A percentile compares a stretch with the other conserved stretches of the same genome.
Conservation (phyloP, 2,888 invertebrate species). For the Netelia inedita region DNA sequence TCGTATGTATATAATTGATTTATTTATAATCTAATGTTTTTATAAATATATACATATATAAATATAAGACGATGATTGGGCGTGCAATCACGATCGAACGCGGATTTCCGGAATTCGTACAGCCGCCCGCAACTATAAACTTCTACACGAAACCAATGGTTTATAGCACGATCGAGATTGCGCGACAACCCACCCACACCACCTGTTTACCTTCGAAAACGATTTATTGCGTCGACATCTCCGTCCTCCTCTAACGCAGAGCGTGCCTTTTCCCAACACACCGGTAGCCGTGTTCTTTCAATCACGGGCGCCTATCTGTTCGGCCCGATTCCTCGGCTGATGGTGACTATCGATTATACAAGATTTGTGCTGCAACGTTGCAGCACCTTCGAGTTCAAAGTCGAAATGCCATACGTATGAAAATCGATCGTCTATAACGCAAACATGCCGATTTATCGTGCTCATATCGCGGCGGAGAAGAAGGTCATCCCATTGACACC, state of each 20-base stretch:
- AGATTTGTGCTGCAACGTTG: slow-evolving; percentile 49
- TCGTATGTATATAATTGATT: no score
- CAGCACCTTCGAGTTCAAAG: slow-evolving; percentile 48
- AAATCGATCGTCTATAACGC: neutral
- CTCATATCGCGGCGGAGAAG: neutral
- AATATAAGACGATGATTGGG: no score
- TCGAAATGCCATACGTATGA: slow-evolving; percentile 22
- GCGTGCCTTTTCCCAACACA: slow-evolving; percentile 15
- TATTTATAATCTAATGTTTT: no score
- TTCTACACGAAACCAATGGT: slow-evolving; percentile 36
- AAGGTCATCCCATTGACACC: no score
- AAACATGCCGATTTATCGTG: neutral
- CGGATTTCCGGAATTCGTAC: slow-evolving; percentile 55
- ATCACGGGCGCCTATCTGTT: slow-evolving; percentile 56
- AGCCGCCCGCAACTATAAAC: slow-evolving; percentile 17
- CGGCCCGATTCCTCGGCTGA: slow-evolving; percentile 59
- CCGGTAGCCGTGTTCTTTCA: slow-evolving; percentile 49
- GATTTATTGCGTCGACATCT: slow-evolving; percentile 59
- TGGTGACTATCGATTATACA: slow-evolving; percentile 45
- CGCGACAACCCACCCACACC: slow-evolving; percentile 63
- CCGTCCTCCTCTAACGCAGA: slow-evolving; percentile 7
- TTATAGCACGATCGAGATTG: slow-evolving; percentile 55
- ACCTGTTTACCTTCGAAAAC: slow-evolving; percentile 67
- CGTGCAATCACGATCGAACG: slow-evolving; percentile 1
- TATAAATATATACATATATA: no score